Percentiles rank a stretch among this genome's conserved stretches.
Conservation (phyloP, 2,888 invertebrate genomes). For the Erebia aethiops region DNA sequence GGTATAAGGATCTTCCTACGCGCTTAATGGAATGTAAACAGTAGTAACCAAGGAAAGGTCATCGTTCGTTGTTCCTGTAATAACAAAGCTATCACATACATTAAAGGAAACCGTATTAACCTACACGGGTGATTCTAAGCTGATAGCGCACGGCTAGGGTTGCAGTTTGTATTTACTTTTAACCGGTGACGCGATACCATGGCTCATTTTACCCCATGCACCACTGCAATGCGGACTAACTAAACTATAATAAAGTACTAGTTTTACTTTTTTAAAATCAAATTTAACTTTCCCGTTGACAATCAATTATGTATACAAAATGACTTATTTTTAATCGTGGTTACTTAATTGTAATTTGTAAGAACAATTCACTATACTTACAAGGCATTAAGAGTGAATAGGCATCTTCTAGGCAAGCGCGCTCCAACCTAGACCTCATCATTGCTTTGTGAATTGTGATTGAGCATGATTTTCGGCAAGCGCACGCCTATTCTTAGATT, state of each 20-base stretch:
- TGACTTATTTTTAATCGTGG: too few relatives aligned
- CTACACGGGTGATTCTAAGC: constrained; percentile 15
- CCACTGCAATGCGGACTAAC: constrained; percentile 20
- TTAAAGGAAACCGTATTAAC: constrained; percentile 18
- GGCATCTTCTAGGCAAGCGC: too few relatives aligned
- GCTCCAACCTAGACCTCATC: too few relatives aligned
- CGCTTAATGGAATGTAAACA: neutral
- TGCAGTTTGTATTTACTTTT: constrained; percentile 20
- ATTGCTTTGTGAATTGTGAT: too few relatives aligned
- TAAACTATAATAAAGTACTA: neutral
- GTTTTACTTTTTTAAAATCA: neutral
- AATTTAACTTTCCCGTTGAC: neutral
- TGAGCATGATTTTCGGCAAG: too few relatives aligned
- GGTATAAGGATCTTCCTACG: neutral
- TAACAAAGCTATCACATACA: constrained; percentile 12
- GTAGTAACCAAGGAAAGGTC: constrained; percentile 8
- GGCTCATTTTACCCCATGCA: constrained; percentile 20
- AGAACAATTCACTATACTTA: too few relatives aligned
- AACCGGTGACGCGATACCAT: neutral
- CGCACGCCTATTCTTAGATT: too few relatives aligned
- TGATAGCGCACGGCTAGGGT: constrained; percentile 12
- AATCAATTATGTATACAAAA: neutral
- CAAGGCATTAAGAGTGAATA: too few relatives aligned
- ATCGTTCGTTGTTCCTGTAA: neutral
- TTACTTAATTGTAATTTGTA: too few relatives aligned